Evolutionary conservation across 2,797 vertebrate genomes (phyloP).

Genomic region (Allobates femoralis): DNA sequence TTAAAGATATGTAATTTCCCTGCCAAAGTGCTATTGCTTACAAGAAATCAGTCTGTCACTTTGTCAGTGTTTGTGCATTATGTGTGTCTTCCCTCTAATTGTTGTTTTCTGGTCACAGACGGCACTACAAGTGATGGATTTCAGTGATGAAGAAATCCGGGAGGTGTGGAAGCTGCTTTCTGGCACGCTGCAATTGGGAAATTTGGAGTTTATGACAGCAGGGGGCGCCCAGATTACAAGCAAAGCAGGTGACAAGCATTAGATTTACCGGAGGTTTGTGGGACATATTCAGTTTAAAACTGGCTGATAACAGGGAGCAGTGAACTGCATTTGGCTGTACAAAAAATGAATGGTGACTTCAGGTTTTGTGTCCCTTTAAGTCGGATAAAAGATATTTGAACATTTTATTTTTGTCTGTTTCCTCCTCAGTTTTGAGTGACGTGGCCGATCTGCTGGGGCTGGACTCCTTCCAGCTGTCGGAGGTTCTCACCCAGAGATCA

Average conservation of each 20-base stretch:
- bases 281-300: background rate
- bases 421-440: constrained; percentile 82
- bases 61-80: background rate
- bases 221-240: constrained; percentile 90
- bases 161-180: constrained; percentile 91
- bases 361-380: too few relatives aligned
- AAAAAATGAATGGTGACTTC: too few relatives aligned
- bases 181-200: constrained; percentile 88
- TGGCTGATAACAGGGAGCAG: too few relatives aligned
- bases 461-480: constrained; percentile 88
- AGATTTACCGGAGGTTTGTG: background rate
- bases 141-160: constrained; percentile 86
- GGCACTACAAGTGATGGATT: constrained; percentile 89
- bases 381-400: background rate
- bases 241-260: constrained; percentile 79
- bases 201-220: constrained; percentile 92
- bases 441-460: constrained; percentile 89
- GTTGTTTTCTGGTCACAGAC: constrained; percentile 71
- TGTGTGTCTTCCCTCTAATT: background rate
- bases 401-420: background rate
- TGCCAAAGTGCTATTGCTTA: background rate
- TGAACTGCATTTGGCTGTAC: too few relatives aligned
- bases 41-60: background rate
- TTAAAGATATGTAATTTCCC: too few relatives aligned
- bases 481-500: constrained; percentile 91